Evolutionary conservation across 1,140 invertebrate species (phyloP).

Genomic region (Patella vulgata): DNA sequence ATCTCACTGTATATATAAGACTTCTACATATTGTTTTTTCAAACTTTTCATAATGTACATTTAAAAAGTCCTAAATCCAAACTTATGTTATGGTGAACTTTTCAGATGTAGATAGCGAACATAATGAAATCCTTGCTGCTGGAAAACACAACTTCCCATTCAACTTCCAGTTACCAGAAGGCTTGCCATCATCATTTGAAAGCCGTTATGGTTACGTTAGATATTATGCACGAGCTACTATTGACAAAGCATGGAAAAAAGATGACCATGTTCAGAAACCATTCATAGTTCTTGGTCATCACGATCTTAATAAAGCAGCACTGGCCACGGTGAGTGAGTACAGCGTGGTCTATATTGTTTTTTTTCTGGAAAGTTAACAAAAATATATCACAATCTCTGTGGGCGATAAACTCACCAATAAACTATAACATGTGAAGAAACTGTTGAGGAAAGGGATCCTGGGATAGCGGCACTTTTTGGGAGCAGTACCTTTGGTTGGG

Average conservation of each 20-base stretch:
- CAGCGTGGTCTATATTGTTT: too few species aligned
- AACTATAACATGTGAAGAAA: too few species aligned
- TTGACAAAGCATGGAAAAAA: conserved; percentile 3
- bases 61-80: too few species aligned
- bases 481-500: too few species aligned
- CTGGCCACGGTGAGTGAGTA: not conserved
- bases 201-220: not conserved
- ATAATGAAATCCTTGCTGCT: not conserved
- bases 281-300: not conserved
- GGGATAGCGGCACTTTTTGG: too few species aligned
- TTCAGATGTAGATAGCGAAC: not conserved
- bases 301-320: not conserved
- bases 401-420: not conserved
- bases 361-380: not conserved
- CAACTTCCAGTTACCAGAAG: not conserved
- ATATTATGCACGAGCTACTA: not conserved
- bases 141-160: conserved; percentile 1
- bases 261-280: not conserved
- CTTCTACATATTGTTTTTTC: too few species aligned
- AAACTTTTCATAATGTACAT: too few species aligned
- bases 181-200: conserved; percentile 4
- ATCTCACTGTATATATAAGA: too few species aligned
- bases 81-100: too few species aligned
- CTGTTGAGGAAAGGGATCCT: too few species aligned
- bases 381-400: not conserved